Evolutionary conservation across 1,140 invertebrate genomes (phyloP).

Genomic region (Gonioctena quinquepunctata): DNA sequence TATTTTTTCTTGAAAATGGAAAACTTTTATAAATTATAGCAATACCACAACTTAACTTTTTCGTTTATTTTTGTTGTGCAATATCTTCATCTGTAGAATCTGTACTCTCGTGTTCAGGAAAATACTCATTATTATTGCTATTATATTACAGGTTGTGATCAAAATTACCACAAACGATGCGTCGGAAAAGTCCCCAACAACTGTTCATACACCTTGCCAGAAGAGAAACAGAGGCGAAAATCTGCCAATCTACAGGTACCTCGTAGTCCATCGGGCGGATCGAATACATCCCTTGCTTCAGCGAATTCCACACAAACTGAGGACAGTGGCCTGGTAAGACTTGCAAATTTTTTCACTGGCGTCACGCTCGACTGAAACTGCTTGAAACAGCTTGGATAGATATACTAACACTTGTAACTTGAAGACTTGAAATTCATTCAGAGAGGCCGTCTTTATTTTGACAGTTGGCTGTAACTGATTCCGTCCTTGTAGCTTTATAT

Average conservation of each 20-base stretch:
- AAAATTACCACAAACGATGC: constrained; percentile 98
- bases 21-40: no score
- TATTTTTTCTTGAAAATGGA: no score
- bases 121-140: no score
- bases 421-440: not conserved
- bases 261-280: constrained; percentile 67
- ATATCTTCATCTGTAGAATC: no score
- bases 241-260: constrained; percentile 66
- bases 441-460: not conserved
- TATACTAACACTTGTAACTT: not conserved
- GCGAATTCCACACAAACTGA: constrained; percentile 56
- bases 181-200: constrained; percentile 98
- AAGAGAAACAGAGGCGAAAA: constrained; percentile 59
- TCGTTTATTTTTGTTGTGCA: no score
- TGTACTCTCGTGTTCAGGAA: no score
- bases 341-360: constrained; percentile 54
- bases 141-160: constrained; percentile 80
- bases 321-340: constrained; percentile 57
- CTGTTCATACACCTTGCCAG: constrained; percentile 68
- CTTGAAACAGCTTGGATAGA: constrained; percentile 27
- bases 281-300: constrained; percentile 49
- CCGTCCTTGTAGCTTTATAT: not conserved
- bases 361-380: constrained; percentile 29
- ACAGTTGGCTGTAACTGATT: not conserved
- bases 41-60: no score